A percentile compares a stretch with the other conserved stretches of the same genome.
phyloP scores from a whole-genome alignment of 2,888 invertebrate species.

The Diarsia mendica region DNA sequence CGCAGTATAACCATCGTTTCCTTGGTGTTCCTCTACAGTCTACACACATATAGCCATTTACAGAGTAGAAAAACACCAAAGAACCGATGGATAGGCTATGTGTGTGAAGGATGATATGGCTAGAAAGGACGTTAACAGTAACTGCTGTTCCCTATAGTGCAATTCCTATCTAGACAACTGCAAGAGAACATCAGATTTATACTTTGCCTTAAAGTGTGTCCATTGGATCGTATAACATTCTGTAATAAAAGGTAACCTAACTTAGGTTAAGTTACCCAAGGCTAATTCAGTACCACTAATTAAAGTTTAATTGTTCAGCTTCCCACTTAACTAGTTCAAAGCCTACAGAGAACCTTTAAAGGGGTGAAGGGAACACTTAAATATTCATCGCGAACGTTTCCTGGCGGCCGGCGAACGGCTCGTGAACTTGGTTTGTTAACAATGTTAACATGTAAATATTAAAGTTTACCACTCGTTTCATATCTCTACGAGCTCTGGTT shows the following conservation, averaged over 20 bases:
- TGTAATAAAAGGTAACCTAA: not conserved
- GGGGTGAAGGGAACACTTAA: constrained; percentile 28
- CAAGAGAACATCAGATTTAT: not conserved
- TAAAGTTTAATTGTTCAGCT: constrained; percentile 40
- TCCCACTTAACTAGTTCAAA: constrained; percentile 22
- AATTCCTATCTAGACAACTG: too few species aligned
- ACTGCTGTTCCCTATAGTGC: not conserved
- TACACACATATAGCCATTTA: too few species aligned
- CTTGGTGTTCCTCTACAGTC: too few species aligned
- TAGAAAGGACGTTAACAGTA: not conserved
- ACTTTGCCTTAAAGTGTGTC: too few species aligned
- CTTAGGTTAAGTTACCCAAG: not conserved
- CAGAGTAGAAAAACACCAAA: too few species aligned
- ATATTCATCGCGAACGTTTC: constrained; percentile 38
- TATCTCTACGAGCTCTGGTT: not conserved
- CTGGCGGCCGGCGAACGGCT: not conserved
- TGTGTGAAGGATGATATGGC: too few species aligned
- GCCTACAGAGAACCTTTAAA: constrained; percentile 13
- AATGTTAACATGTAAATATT: constrained; percentile 30
- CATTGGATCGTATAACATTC: not conserved
- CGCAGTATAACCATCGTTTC: too few species aligned
- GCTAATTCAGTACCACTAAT: constrained; percentile 19
- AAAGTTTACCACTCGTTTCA: not conserved
- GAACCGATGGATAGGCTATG: too few species aligned
- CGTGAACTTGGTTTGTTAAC: constrained; percentile 27